A percentile compares a stretch with the other conserved stretches of the same genome.
Evolutionary conservation across 2,888 invertebrate genomes (phyloP).

Genomic region (Notodromas monacha): DNA sequence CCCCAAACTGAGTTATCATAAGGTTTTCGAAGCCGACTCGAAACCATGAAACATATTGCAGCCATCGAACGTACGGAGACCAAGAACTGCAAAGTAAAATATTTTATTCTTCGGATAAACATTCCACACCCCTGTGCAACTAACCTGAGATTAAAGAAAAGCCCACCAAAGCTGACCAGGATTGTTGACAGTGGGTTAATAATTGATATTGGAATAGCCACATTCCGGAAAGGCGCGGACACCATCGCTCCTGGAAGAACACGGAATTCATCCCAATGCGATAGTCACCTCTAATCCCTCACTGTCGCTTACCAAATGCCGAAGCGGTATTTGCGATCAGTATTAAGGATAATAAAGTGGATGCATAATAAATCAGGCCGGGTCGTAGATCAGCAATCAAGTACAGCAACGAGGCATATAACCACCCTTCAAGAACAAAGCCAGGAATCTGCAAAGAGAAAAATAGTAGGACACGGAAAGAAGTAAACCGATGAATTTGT

Average conservation of each 20-base stretch:
- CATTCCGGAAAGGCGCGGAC: neutral
- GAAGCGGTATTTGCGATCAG: constrained; percentile 1
- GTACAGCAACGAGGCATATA: no score
- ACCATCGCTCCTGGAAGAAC: no score
- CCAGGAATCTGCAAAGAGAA: no score
- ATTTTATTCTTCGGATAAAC: no score
- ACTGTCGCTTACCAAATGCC: neutral
- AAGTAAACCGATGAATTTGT: no score
- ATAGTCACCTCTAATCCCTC: neutral
- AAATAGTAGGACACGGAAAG: no score
- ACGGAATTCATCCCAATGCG: no score
- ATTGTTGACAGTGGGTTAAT: neutral
- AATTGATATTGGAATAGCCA: neutral
- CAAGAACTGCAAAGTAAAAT: neutral
- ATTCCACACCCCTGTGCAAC: neutral
- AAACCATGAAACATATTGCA: neutral
- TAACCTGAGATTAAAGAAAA: neutral
- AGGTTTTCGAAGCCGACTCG: neutral
- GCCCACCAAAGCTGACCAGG: neutral
- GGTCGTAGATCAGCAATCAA: no score
- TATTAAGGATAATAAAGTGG: neutral
- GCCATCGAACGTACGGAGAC: neutral
- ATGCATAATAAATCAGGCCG: no score
- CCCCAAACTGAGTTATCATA: neutral
- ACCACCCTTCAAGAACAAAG: no score